Base-by-base conservation (phyloP, 2,888 invertebrate species). In the Drosophila maculinotata region DNA sequence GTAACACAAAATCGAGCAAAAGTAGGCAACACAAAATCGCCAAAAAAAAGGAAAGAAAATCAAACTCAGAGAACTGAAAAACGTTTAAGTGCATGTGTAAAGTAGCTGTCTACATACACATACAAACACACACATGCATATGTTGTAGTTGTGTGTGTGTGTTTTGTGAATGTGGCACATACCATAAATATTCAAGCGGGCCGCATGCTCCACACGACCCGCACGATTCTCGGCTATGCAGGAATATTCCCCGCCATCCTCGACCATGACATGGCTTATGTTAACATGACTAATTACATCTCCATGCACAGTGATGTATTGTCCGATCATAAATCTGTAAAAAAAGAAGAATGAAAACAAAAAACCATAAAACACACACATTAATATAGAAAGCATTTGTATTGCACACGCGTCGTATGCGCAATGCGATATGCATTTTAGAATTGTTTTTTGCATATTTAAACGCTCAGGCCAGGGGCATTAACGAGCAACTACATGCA, bases 221-320 rank as follows among this genome's bases (percentile, higher is more conserved):
- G 95, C 95, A 35, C 95, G 93, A 92, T 96, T 96, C 89, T 94
- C 94, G 0, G 95, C 96, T 4, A 93, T 93, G 90, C 96, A 96
- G 39, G 94, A 93, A 91, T 96, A 96, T 90, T 95, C 95, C 17
- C 96, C 96, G 14, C 96, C 96, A 88, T 96, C 96, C 91, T 95
- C 95, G 45, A 95, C 95, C 93, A 94, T 94, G 78, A 95, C 95
- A 89, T 94, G 94, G 89, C 94, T 95, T 87, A 96, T 95, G 92
- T 96, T 96, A 80, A 96, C 95, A 92, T 95, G 95, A 90, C 96
- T 95, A 90, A 96, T 95, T 80, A 96, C 95, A 91, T 96, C 96
- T 56, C 96, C 96, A 85, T 95, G 95, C 39, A 95, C 94, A 60
- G 94, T 95, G 81, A 95, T 95, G 91, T 95, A 95, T 90, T 95